Conservation (phyloP, 2,888 invertebrate genomes). For the Listrodromus nycthemerus region DNA sequence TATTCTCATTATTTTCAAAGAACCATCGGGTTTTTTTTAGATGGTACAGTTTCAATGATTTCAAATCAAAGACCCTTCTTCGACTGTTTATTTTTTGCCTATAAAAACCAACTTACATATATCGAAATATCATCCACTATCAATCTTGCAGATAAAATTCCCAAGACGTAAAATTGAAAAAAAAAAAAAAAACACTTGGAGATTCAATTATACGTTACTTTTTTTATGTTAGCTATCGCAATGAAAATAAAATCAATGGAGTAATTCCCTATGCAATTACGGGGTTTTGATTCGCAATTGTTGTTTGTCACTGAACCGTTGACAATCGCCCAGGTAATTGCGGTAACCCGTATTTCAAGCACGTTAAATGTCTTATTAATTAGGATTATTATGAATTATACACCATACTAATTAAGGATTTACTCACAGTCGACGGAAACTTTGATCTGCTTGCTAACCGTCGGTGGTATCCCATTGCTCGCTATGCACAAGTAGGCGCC, state of each 20-base stretch:
- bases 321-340: background rate
- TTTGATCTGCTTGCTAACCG: slow-evolving; percentile 96
- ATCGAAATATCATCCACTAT: no score
- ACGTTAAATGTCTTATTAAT: background rate
- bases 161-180: no score
- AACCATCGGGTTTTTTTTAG: background rate
- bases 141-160: no score
- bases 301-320: background rate
- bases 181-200: no score
- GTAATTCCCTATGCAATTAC: background rate
- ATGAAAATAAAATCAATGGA: background rate
- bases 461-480: slow-evolving; percentile 94
- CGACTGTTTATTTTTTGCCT: background rate
- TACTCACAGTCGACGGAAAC: slow-evolving; percentile 97
- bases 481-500: slow-evolving; percentile 97
- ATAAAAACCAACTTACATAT: background rate
- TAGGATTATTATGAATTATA: slow-evolving; percentile 8
- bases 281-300: background rate
- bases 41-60: background rate
- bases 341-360: background rate
- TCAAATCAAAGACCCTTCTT: background rate
- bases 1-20: slow-evolving; percentile 23
- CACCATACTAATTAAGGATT: slow-evolving; percentile 66
- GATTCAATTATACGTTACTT: no score
- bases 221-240: background rate